These are phyloP conservation scores for Dynastes maya DNA, from an alignment of 2,888 invertebrate genomes.

Conservation along the genomic window DNA sequence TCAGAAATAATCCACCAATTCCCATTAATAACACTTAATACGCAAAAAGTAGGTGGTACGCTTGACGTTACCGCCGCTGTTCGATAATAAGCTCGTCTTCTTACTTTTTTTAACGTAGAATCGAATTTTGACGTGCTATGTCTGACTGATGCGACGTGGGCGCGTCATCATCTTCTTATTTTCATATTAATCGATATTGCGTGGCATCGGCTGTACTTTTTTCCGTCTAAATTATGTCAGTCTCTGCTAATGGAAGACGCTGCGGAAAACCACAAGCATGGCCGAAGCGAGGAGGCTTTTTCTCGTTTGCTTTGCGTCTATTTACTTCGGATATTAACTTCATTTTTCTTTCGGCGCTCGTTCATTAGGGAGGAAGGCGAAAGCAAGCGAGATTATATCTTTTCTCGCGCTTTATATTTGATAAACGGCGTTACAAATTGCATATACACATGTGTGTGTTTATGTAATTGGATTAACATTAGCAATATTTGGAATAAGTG, in stretches of 20 bases:
- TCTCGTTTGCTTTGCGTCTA: background rate
- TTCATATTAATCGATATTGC: background rate
- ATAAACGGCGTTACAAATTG: slow-evolving; percentile 5
- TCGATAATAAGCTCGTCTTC: background rate
- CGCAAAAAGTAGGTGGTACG: slow-evolving; percentile 24
- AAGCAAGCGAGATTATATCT: background rate
- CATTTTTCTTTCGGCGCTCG: slow-evolving; percentile 2
- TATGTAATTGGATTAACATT: too few species aligned
- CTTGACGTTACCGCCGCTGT: background rate
- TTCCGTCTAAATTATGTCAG: slow-evolving; percentile 1
- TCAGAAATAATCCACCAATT: slow-evolving; percentile 25
- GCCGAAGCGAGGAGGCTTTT: background rate
- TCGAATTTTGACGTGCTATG: background rate
- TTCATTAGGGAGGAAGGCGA: background rate
- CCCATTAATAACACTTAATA: slow-evolving; percentile 37
- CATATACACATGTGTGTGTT: background rate
- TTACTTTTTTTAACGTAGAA: background rate
- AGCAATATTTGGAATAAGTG: too few species aligned
- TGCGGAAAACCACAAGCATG: background rate
- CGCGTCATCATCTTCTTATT: slow-evolving; percentile 1
- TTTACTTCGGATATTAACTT: slow-evolving; percentile 4
- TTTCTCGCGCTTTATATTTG: background rate
- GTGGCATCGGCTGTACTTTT: background rate
- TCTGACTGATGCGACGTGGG: background rate
- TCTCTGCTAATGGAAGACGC: background rate